phyloP scores from a whole-genome alignment of 64 coral and sea anemone genomes.

The Montipora foliosa region DNA sequence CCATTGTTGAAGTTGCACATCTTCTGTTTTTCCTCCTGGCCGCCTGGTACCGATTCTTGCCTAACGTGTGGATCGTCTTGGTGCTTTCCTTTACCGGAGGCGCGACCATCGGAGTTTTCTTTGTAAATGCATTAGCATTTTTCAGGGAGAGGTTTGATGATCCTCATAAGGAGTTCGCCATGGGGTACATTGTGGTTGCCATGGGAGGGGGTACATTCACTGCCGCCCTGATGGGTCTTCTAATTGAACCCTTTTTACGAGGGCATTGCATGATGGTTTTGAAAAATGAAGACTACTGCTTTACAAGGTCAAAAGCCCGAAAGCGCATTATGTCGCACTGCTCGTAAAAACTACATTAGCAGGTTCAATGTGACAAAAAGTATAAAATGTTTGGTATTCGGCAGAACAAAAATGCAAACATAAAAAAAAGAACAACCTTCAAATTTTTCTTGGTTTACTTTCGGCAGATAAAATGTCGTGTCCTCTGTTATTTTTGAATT shows the following conservation, averaged over 20 bases:
- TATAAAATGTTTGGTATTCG: not conserved
- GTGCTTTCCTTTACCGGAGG: slow-evolving; percentile 65
- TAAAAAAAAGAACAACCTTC: no score
- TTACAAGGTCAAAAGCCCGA: slow-evolving; percentile 63
- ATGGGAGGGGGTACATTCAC: slow-evolving; percentile 68
- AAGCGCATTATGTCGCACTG: slow-evolving; percentile 29
- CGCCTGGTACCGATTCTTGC: slow-evolving; percentile 84
- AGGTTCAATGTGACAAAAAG: not conserved
- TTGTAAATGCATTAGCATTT: slow-evolving; percentile 68
- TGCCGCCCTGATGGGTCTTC: slow-evolving; percentile 65
- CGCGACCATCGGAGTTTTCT: slow-evolving; percentile 56
- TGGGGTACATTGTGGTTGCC: slow-evolving; percentile 74
- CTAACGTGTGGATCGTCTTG: slow-evolving; percentile 57
- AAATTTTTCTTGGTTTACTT: no score
- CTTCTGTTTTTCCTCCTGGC: slow-evolving; percentile 73
- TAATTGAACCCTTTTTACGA: slow-evolving; percentile 64
- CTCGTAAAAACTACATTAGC: not conserved
- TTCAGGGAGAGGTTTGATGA: slow-evolving; percentile 71
- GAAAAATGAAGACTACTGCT: slow-evolving; percentile 74
- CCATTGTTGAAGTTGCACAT: slow-evolving; percentile 61
- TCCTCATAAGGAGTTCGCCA: slow-evolving; percentile 72
- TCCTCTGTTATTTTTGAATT: no score
- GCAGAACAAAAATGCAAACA: no score
- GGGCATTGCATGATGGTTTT: slow-evolving; percentile 64
- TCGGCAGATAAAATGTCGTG: no score